Evolutionary conservation across 2,113 vertebrate species (phyloP).

Genomic region (Phoenicopterus ruber): DNA sequence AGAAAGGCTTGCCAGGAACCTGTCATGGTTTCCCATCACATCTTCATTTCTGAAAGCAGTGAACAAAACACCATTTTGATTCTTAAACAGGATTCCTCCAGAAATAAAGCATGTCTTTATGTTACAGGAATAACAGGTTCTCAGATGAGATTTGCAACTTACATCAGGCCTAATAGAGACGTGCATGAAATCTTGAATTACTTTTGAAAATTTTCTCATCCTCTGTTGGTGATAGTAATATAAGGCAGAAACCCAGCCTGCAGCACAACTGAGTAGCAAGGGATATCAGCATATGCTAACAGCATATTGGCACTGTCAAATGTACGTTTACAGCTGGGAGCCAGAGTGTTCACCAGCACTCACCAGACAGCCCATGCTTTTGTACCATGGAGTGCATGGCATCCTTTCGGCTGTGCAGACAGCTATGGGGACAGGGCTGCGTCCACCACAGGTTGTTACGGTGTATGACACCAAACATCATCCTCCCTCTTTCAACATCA

Average conservation of each 20-base stretch:
- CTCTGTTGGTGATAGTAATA: not conserved
- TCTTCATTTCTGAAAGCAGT: not conserved
- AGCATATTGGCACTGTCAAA: not conserved
- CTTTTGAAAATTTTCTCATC: not conserved
- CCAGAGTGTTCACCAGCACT: not conserved
- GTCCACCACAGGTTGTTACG: not conserved
- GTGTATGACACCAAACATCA: not conserved
- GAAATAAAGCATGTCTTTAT: not conserved
- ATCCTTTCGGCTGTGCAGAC: not conserved
- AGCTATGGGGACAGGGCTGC: not conserved
- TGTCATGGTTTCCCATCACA: not conserved
- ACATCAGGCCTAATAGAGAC: not conserved
- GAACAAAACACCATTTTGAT: not conserved
- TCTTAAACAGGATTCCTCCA: not conserved
- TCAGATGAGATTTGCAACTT: not conserved
- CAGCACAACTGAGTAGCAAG: not conserved
- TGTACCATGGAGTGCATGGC: too few species aligned
- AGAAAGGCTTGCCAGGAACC: not conserved
- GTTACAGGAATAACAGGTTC: not conserved
- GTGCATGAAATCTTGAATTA: not conserved
- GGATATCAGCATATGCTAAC: not conserved
- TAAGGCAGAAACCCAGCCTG: not conserved
- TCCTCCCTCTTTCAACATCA: not conserved
- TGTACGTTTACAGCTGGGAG: not conserved
- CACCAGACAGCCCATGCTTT: not conserved